Conservation (phyloP, 2,888 invertebrate genomes). For the Parnassius mnemosyne region DNA sequence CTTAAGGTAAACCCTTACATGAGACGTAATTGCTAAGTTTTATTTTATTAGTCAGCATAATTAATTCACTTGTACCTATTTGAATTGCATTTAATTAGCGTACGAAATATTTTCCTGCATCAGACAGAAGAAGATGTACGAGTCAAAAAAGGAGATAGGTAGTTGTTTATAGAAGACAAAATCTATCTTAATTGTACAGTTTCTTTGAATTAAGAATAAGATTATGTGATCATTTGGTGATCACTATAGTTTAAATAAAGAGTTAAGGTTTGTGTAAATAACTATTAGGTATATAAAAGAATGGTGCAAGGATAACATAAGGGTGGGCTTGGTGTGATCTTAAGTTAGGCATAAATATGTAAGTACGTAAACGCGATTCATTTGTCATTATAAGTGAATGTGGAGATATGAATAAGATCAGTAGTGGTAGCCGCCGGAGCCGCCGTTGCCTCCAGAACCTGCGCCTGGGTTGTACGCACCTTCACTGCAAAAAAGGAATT, state of each 20-base stretch:
- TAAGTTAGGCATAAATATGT: conserved; percentile 19
- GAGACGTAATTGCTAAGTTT: conserved; percentile 3
- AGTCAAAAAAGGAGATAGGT: neutral
- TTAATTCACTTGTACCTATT: conserved; percentile 1
- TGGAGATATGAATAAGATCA: conserved; percentile 51
- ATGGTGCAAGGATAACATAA: conserved; percentile 14
- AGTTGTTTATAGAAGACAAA: neutral
- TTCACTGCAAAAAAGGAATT: conserved; percentile 49
- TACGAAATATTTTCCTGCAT: too few species aligned
- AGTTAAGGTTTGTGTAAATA: conserved; percentile 6
- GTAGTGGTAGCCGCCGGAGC: conserved; percentile 64
- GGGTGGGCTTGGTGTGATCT: conserved; percentile 12
- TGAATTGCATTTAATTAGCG: conserved; percentile 3
- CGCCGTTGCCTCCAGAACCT: conserved; percentile 39
- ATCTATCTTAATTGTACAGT: too few species aligned
- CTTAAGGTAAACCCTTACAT: conserved; percentile 13
- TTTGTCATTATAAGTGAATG: conserved; percentile 37
- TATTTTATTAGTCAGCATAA: conserved; percentile 1
- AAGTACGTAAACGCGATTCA: conserved; percentile 35
- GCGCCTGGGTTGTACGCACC: conserved; percentile 62
- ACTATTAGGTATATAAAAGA: conserved; percentile 16
- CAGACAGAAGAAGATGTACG: too few species aligned
- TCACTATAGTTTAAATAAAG: neutral
- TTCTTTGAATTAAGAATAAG: neutral
- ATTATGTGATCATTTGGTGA: neutral